phyloP scores from a whole-genome alignment of 1,140 invertebrate genomes.

The Macrostomum lignano region DNA sequence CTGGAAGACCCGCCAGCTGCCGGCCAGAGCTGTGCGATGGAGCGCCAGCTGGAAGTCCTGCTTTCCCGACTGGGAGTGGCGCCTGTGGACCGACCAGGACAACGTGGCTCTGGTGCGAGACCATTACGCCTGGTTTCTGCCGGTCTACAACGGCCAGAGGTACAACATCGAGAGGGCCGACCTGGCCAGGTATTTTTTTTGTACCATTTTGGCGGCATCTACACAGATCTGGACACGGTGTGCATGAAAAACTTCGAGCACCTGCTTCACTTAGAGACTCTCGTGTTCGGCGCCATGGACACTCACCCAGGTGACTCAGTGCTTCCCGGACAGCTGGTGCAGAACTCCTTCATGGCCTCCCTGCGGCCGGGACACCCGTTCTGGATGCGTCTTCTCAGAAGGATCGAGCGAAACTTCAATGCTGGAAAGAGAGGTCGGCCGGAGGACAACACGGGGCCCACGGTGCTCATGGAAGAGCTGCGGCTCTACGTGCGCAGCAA shows the following conservation, averaged over 20 bases:
- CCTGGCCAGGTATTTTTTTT: neutral
- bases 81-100: conserved; percentile 1
- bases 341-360: conserved; percentile 1
- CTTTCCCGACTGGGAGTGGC: neutral
- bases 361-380: neutral
- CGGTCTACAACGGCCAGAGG: neutral
- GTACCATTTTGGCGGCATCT: conserved; percentile 1
- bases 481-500: no score
- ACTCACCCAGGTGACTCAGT: neutral
- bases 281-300: conserved; percentile 3
- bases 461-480: no score
- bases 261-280: neutral
- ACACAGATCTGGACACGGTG: conserved; percentile 1
- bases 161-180: neutral
- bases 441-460: no score
- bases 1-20: neutral
- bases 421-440: no score
- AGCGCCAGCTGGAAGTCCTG: neutral
- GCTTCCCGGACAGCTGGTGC: neutral
- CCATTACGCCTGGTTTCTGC: conserved; percentile 1
- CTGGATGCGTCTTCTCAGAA: no score
- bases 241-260: neutral
- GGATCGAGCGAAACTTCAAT: no score
- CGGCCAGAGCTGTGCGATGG: neutral
- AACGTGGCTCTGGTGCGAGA: neutral